Base-by-base conservation (phyloP, 2,888 invertebrate genomes). In the Lasioglossum calceatum region DNA sequence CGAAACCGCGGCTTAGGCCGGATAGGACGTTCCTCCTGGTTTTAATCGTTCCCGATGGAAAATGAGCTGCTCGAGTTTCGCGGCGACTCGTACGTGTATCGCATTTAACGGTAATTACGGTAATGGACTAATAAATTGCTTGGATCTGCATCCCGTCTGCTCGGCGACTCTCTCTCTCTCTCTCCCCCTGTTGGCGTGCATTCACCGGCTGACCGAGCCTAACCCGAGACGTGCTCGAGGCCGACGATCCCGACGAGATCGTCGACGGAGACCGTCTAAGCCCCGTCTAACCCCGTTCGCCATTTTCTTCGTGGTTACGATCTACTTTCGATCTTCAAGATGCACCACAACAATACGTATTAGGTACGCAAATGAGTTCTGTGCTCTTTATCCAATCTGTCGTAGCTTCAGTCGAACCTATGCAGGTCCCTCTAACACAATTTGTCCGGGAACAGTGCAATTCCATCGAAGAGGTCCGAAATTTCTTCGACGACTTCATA, bases 81-180 rank as follows among this genome's bases (percentile, higher is more conserved):
- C 81, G 77, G 47, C 70, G 81, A 82, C 79, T 82, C 75, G 80
- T 61, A 19, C 82, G 79, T 77, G 81, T 71, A 84, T 50, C 61
- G 72, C 72, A 54, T 84, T 89, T 85, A 89, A 89, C 81, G 83
- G 83, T 89, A 85, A 89, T 90, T 80, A 82, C 73, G 81, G 76
- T 87, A 85, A 89, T 87, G 78, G 84, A 64, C 70, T 81, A 89
- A 89, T 90, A 90, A 90, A 85, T 85, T 84, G 79, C 50, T 54
- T 12, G 61, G 74, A 79, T 75, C 64, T 42, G 64, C 58, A 32
- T 47, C n/a, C 54, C 61, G 61, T 54, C 44, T 5, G 5, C n/a
- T 58, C 14, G 27, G 19, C 27, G 4, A 44, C 54, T 39, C 58
- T 39, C 39, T 50, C 16, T 39, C 32, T 8, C 32, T 47, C 58